phyloP scores from a whole-genome alignment of 2,888 invertebrate species.

The Cantharis rustica region DNA sequence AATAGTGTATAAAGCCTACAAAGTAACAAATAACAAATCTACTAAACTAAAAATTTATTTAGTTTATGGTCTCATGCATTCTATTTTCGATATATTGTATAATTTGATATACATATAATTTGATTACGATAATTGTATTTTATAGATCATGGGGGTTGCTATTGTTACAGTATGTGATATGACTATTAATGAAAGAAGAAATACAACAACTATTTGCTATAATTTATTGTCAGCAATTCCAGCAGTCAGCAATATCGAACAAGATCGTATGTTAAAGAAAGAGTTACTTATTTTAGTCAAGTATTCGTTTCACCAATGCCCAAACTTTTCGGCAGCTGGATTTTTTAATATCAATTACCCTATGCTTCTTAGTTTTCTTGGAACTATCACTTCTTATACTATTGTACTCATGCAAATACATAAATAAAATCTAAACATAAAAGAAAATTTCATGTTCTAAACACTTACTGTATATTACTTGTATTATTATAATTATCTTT shows the following conservation, averaged over 20 bases:
- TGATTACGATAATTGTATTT: too few species aligned
- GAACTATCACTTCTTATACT: slow-evolving; percentile 40
- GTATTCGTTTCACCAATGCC: slow-evolving; percentile 32
- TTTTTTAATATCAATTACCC: slow-evolving; percentile 39
- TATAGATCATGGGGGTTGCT: background rate
- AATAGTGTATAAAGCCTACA: too few species aligned
- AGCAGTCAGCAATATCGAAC: background rate
- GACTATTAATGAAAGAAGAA: background rate
- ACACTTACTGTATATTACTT: too few species aligned
- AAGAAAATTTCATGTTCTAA: too few species aligned
- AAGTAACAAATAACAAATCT: too few species aligned
- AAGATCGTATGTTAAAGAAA: slow-evolving; percentile 19
- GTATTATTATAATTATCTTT: too few species aligned
- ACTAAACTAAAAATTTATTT: too few species aligned
- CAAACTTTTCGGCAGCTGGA: slow-evolving; percentile 38
- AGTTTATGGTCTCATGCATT: too few species aligned
- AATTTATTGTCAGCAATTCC: background rate
- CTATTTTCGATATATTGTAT: too few species aligned
- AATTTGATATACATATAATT: too few species aligned
- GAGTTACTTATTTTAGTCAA: slow-evolving; percentile 32
- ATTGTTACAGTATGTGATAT: background rate
- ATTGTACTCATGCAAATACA: slow-evolving; percentile 41
- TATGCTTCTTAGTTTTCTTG: slow-evolving; percentile 38
- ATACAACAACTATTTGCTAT: background rate
- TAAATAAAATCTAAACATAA: too few species aligned